A percentile compares a stretch with the other conserved stretches of the same genome.
Evolutionary conservation across 2,113 vertebrate genomes (phyloP).

Genomic region (Ammodytes dubius): DNA sequence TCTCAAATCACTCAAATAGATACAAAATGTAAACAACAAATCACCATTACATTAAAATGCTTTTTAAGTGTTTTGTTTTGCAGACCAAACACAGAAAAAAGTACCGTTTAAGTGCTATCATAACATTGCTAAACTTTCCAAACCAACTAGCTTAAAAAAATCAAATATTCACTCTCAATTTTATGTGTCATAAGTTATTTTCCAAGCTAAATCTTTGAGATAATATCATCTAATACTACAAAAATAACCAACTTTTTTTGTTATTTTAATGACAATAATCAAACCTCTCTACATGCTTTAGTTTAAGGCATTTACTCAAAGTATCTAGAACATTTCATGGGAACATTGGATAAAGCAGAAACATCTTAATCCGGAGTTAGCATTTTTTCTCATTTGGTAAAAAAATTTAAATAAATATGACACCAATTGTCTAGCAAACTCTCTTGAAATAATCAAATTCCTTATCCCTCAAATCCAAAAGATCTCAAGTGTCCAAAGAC

Average conservation of each 20-base stretch:
- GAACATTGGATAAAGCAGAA: background rate
- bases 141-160: background rate
- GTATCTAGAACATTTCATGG: background rate
- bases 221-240: too few relatives aligned
- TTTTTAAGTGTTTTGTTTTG: background rate
- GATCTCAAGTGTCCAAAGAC: background rate
- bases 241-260: background rate
- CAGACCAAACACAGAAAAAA: background rate
- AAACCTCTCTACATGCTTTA: background rate
- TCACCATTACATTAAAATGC: too few relatives aligned
- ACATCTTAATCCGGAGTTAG: background rate
- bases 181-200: background rate
- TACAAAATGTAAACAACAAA: too few relatives aligned
- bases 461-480: background rate
- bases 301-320: background rate
- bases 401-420: background rate
- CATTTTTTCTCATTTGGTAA: background rate
- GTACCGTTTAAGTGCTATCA: too few relatives aligned
- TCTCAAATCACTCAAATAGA: too few relatives aligned
- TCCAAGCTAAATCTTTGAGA: background rate
- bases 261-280: background rate
- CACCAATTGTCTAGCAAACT: background rate
- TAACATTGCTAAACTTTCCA: background rate
- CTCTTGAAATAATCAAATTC: background rate
- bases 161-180: too few relatives aligned